Conservation (phyloP, 2,888 invertebrate species). For the Amiota minor region DNA sequence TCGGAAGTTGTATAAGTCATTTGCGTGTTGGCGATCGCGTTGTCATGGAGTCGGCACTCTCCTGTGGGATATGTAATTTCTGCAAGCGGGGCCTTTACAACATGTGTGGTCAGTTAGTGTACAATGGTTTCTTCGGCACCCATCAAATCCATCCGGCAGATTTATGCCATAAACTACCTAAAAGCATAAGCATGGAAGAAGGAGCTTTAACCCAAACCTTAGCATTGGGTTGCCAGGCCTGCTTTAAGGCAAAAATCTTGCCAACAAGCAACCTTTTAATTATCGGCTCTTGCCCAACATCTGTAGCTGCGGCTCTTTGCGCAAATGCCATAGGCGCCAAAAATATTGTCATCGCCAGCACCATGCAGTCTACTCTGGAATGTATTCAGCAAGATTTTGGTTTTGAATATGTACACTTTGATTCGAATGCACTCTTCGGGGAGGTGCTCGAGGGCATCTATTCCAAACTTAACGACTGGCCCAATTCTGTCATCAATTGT, state of each 20-base stretch:
- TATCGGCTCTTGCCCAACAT: slow-evolving; percentile 63
- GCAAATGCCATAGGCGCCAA: slow-evolving; percentile 63
- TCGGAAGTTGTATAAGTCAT: slow-evolving; percentile 78
- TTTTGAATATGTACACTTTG: slow-evolving; percentile 53
- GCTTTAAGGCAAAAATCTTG: slow-evolving; percentile 56
- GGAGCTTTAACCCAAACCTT: slow-evolving; percentile 62
- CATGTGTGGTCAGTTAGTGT: slow-evolving; percentile 60
- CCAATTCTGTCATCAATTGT: slow-evolving; percentile 67
- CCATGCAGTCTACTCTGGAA: slow-evolving; percentile 45
- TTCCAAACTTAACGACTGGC: slow-evolving; percentile 51
- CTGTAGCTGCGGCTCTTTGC: slow-evolving; percentile 62
- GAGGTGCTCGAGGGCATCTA: slow-evolving; percentile 56
- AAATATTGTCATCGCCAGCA: slow-evolving; percentile 57
- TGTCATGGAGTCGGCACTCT: slow-evolving; percentile 92
- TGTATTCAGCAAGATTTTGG: slow-evolving; percentile 51
- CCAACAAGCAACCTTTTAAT: slow-evolving; percentile 63
- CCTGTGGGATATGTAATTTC: slow-evolving; percentile 86
- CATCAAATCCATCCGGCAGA: slow-evolving; percentile 64
- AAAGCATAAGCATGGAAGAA: slow-evolving; percentile 53
- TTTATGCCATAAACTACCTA: slow-evolving; percentile 64
- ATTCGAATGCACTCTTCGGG: slow-evolving; percentile 45
- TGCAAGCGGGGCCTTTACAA: slow-evolving; percentile 78
- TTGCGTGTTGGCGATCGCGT: slow-evolving; percentile 89
- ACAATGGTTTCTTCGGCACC: slow-evolving; percentile 62
- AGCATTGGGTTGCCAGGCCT: slow-evolving; percentile 65